A percentile compares a stretch with the other conserved stretches of the same genome.
Evolutionary conservation across 2,797 vertebrate genomes (phyloP).

Genomic region (Anguilla obscura): DNA sequence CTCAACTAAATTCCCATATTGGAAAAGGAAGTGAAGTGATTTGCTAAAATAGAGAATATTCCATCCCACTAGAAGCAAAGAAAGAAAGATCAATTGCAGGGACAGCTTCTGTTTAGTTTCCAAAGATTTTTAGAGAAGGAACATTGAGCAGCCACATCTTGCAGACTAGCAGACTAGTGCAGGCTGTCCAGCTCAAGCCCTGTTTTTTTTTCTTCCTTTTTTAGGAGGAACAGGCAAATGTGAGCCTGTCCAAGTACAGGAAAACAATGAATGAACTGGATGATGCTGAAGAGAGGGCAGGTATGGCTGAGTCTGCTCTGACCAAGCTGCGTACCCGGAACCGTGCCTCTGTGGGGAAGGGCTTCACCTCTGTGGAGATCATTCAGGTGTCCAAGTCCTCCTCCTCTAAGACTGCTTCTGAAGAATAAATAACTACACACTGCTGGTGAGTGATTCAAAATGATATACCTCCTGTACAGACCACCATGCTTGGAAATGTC

Average conservation of each 20-base stretch:
- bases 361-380: constrained; percentile 65
- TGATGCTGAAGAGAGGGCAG: constrained; percentile 63
- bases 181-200: not conserved
- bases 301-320: constrained; percentile 61
- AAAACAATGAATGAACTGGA: constrained; percentile 63
- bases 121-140: not conserved
- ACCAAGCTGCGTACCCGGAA: constrained; percentile 68
- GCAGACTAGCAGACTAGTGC: not conserved
- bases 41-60: not conserved
- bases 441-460: constrained; percentile 23
- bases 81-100: not conserved
- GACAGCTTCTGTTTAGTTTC: not conserved
- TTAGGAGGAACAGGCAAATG: constrained; percentile 71
- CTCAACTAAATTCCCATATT: not conserved
- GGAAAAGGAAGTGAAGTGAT: not conserved
- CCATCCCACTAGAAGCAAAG: not conserved
- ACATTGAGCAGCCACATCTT: not conserved
- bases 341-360: constrained; percentile 54
- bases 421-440: constrained; percentile 46
- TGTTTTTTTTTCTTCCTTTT: not conserved
- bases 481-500: not conserved
- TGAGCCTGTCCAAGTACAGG: constrained; percentile 66
- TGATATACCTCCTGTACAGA: not conserved
- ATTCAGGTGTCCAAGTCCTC: constrained; percentile 64
- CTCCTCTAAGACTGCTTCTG: constrained; percentile 52